Conservation (phyloP, 2,888 invertebrate genomes). For the Latheticus oryzae region DNA sequence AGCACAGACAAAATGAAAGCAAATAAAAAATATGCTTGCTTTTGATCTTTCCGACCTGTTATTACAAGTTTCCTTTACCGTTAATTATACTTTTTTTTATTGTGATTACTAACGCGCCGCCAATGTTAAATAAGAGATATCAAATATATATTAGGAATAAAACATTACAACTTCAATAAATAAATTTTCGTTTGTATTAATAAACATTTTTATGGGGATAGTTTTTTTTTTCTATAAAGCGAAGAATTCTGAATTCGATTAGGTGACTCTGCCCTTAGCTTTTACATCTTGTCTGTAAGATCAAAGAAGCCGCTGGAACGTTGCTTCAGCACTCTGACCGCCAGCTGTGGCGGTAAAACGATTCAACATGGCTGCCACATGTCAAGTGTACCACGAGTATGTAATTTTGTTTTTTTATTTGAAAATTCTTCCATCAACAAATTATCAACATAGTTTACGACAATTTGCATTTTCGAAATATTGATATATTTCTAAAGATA, state of each 20-base stretch:
- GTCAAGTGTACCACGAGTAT: constrained; percentile 41
- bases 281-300: constrained; percentile 42
- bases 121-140: constrained; percentile 18
- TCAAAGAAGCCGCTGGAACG: constrained; percentile 43
- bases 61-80: constrained; percentile 39
- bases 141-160: constrained; percentile 5
- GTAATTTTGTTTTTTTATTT: constrained; percentile 4
- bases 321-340: constrained; percentile 45
- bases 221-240: constrained; percentile 26
- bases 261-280: constrained; percentile 43
- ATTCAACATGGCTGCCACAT: constrained; percentile 43
- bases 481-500: too few relatives aligned
- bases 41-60: constrained; percentile 41
- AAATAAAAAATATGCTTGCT: constrained; percentile 25
- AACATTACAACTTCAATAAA: constrained; percentile 1
- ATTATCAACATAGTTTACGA: too few relatives aligned
- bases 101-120: constrained; percentile 23
- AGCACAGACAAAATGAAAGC: constrained; percentile 32
- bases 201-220: constrained; percentile 23
- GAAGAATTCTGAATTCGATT: constrained; percentile 43
- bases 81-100: constrained; percentile 39
- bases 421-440: too few relatives aligned
- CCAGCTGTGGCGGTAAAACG: constrained; percentile 44
- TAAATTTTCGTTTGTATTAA: constrained; percentile 36
- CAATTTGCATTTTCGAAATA: too few relatives aligned